Base-by-base conservation (phyloP, 2,797 vertebrate species). In the Paratrypauchen microcephalus region DNA sequence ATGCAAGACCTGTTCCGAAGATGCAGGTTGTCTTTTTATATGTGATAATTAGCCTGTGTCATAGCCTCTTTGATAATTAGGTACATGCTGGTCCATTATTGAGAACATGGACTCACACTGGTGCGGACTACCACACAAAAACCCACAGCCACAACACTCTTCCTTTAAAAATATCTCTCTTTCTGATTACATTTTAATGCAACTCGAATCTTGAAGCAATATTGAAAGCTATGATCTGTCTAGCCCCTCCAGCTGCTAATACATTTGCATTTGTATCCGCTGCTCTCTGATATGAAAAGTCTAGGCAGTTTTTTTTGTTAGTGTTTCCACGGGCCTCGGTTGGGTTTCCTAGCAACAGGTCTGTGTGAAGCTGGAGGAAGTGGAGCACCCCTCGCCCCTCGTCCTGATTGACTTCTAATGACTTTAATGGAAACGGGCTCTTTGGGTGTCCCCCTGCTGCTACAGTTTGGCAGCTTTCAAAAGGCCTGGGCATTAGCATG, bases 331-430 rank as follows among this genome's bases (percentile, higher is more conserved):
- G n/a, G 80, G 72, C 77, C 75, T 75, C 63, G 60, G 71, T 65
- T 72, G 72, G 75, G 89, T 90, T 77, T 90, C 88, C 88, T 90
- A 91, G 89, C 89, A 92, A 92, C 90, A 90, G 84, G 81, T 88
- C 70, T 80, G 58, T 65, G 64, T 75, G 68, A 84, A 65, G 73
- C 71, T 72, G 23, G 54, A 68, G 70, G 71, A 45, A 60, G 56
- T 76, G 70, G 50, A 55, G 72, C 77, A 72, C 80, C 77, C 28
- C 16, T 28, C 56, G 15, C 56, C 56, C 56, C 26, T 30, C 54
- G 26, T 82, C 65, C 72, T 82, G 77, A 89, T 87, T 87, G 81
- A 66, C 68, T 66, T 77, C 47, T 84, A 87, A 89, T 89, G 82
- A 84, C 78, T 77, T 78, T 86, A 87, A 88, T 86, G 82, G 82